Evolutionary conservation across 2,113 vertebrate species (phyloP), one percentile per base, ranked within the genome.

Genomic region (Micronycteris hirsuta): DNA sequence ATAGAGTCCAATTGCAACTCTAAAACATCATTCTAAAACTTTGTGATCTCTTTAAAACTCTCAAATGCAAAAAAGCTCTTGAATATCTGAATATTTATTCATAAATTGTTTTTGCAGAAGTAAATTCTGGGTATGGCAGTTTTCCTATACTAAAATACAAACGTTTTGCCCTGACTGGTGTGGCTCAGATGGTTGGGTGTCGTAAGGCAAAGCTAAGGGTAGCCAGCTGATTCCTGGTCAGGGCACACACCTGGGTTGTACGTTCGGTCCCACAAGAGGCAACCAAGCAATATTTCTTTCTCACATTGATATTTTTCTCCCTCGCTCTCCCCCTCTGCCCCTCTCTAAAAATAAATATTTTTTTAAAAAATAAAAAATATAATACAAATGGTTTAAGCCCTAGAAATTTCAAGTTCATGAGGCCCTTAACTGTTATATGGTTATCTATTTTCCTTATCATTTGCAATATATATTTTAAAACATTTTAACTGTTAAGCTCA

Each of bases 351-450:
- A 63, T n/a, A 63, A 63, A 31, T 31, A 31, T 31, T 31, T 58
- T 26, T 58, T 28, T 26, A 26, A 63, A 63, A 63, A 31, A 63
- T 31, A 63, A 63, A 63, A 31, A 63, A 63, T 31, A 63, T 31
- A 63, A 63, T 61, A 56, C 54, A 56, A 56, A 41, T 71, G 85
- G 80, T 91, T 65, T 82, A 67, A 82, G 11, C 5, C 17, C 68
- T 71, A 90, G 36, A 94, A 82, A 93, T 78, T 41, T 86, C 65
- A 95, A 76, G 36, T 86, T 89, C 82, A 45, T 22, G 16, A 71
- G 24, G 6, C 24, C 41, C 31, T 93, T 63, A 86, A 56, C 31
- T 3, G 12, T 73, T 5, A 86, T 61, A 86, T 58, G 38, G 13
- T 63, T 91, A 76, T 26, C 17, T 67, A 36, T 80, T 96, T 90